Percentiles rank a stretch among this genome's conserved stretches.
phyloP scores from a whole-genome alignment of 1,140 invertebrate species.

The Apis dorsata region DNA sequence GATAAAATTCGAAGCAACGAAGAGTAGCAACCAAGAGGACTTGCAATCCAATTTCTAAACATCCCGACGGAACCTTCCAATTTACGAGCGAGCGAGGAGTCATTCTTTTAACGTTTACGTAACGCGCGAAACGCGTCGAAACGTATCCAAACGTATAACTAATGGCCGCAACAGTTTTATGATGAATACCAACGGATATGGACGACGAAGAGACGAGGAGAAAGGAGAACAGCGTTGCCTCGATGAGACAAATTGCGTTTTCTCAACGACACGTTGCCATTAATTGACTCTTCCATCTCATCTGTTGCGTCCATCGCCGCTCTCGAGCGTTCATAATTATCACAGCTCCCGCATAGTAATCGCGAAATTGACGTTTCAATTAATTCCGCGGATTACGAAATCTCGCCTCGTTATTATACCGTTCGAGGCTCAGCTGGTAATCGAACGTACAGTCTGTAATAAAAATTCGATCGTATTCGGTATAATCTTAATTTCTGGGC shows the following conservation, averaged over 20 bases:
- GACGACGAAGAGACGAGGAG: constrained; percentile 1
- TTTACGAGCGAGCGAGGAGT: constrained; percentile 16
- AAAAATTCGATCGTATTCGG: too few species aligned
- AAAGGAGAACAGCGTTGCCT: constrained; percentile 20
- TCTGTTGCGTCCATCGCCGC: constrained; percentile 18
- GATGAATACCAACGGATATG: not conserved
- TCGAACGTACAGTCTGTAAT: too few species aligned
- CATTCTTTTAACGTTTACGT: constrained; percentile 24
- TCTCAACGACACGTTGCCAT: constrained; percentile 30
- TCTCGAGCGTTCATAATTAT: constrained; percentile 14
- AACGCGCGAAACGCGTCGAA: constrained; percentile 34
- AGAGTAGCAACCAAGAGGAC: not conserved
- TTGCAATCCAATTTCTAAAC: not conserved
- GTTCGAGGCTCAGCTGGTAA: too few species aligned
- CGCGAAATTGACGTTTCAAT: constrained; percentile 41
- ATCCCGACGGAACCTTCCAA: not conserved
- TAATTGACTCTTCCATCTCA: constrained; percentile 30
- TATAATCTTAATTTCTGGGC: too few species aligned
- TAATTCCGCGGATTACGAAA: constrained; percentile 31
- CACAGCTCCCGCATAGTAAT: constrained; percentile 4
- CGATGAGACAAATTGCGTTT: constrained; percentile 30
- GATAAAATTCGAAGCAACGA: not conserved
- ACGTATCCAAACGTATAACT: not conserved
- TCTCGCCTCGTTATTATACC: not conserved
- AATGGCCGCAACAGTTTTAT: constrained; percentile 33